These are phyloP conservation scores for Drosophila arawakana DNA, from an alignment of 1,140 invertebrate species.

Conservation along the genomic window DNA sequence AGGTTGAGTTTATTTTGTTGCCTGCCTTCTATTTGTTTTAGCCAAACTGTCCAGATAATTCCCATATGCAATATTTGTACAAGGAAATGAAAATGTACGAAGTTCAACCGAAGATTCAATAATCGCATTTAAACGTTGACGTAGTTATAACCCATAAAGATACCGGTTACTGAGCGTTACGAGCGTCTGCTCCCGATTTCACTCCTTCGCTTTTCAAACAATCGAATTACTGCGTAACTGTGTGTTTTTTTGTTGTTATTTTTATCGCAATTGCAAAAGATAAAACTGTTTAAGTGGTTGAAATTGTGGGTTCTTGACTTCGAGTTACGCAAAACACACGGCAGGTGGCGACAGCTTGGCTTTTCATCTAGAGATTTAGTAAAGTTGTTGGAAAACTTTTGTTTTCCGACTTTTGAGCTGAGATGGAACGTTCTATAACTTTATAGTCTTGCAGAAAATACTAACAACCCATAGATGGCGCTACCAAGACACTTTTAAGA, in stretches of 20 bases:
- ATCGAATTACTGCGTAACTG: background rate
- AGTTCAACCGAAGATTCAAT: background rate
- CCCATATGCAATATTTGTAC: background rate
- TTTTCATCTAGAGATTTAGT: background rate
- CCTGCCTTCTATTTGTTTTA: background rate
- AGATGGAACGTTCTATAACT: too few relatives aligned
- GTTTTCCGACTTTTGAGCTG: background rate
- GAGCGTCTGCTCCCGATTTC: background rate
- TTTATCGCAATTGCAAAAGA: background rate
- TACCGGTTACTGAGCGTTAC: slow-evolving; percentile 5
- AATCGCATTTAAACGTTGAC: background rate
- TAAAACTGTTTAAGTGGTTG: background rate
- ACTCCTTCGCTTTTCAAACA: background rate
- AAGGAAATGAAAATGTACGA: slow-evolving; percentile 9
- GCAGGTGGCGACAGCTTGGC: background rate
- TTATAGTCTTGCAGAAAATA: too few relatives aligned
- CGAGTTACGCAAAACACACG: background rate
- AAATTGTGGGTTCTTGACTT: background rate
- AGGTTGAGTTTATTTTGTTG: background rate
- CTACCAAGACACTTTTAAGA: too few relatives aligned
- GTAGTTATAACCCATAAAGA: background rate
- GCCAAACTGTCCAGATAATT: background rate
- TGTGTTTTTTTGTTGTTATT: background rate
- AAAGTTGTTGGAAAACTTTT: background rate
- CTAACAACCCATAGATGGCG: too few relatives aligned